Conservation (phyloP, 2,113 vertebrate species). For the Oncorhynchus nerka region DNA sequence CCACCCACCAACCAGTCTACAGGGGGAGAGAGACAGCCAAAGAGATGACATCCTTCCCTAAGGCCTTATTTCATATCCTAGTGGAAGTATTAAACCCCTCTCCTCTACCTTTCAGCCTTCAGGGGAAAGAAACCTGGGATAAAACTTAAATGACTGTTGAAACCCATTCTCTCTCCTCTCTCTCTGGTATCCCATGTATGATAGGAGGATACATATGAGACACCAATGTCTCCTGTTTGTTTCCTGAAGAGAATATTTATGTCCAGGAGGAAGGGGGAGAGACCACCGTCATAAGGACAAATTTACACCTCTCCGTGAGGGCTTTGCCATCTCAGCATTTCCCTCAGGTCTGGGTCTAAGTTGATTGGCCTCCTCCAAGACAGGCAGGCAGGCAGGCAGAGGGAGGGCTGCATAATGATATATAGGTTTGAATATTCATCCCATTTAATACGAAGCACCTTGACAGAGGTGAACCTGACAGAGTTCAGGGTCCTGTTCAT, state of each 20-base stretch:
- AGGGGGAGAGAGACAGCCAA: too few relatives aligned
- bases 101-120: not conserved
- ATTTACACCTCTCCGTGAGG: not conserved
- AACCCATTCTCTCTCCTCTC: not conserved
- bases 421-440: conserved; percentile 58
- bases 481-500: too few relatives aligned
- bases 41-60: too few relatives aligned
- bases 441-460: conserved; percentile 48
- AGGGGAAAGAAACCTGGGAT: too few relatives aligned
- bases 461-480: not conserved
- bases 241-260: not conserved
- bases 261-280: not conserved
- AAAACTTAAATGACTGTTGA: too few relatives aligned
- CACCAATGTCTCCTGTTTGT: not conserved
- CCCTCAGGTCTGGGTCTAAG: not conserved
- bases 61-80: not conserved
- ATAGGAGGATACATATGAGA: too few relatives aligned
- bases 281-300: not conserved
- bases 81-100: not conserved
- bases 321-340: conserved; percentile 7
- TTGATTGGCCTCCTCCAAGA: too few relatives aligned
- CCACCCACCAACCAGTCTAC: too few relatives aligned
- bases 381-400: too few relatives aligned
- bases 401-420: too few relatives aligned
- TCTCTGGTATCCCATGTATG: too few relatives aligned